Evolutionary conservation across 2,888 invertebrate species (phyloP), one percentile per base, ranked within the genome.

Genomic region (Melitaea athalia): DNA sequence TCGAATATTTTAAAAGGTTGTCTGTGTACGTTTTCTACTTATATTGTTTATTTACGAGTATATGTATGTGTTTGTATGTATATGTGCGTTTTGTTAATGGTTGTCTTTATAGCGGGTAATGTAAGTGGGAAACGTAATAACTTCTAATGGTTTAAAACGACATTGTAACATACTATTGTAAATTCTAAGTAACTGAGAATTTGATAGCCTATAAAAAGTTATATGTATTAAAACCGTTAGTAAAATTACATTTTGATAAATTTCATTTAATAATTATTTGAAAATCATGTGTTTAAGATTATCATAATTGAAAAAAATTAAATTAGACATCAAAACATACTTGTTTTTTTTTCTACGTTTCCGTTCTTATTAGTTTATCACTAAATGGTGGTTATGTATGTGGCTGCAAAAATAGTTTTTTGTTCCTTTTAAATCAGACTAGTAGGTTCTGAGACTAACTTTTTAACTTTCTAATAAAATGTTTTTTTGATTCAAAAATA

Each of bases 121-220:
- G 42, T 33, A 55, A 57, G 38, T 57, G 15, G 15, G 42, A 57
- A 42, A 42, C 15, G 57, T 57, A 42, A 57, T 57, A 57, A 57
- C 57, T 38, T 57, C n/a, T 57, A 38, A 57, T 15, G 42, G 38
- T 42, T 57, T 42, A 57, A 57, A 55, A 55, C 53, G 33, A 57
- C 57, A 57, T 57, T 57, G 57, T 57, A 57, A 11, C 14, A 55
- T 33, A 33, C 15, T 42, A 8, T 53, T 38, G 33, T n/a, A 33
- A 55, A 12, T 4, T n/a, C 42, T 57, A 15, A 57, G 15, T 33
- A 49, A 55, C 53, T 6, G 8, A 55, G 33, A 7, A 55, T 52
- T 15, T 52, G 31, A 55, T 14, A 55, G 53, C 3, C 3, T 4
- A 49, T 49, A 14, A 49, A 14, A 47, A n/a, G 8, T 45, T 45